Percentiles rank a stretch among this genome's conserved stretches.
These are phyloP conservation scores for Turnix velox DNA, from an alignment of 2,113 vertebrate species.

Conservation along the genomic window DNA sequence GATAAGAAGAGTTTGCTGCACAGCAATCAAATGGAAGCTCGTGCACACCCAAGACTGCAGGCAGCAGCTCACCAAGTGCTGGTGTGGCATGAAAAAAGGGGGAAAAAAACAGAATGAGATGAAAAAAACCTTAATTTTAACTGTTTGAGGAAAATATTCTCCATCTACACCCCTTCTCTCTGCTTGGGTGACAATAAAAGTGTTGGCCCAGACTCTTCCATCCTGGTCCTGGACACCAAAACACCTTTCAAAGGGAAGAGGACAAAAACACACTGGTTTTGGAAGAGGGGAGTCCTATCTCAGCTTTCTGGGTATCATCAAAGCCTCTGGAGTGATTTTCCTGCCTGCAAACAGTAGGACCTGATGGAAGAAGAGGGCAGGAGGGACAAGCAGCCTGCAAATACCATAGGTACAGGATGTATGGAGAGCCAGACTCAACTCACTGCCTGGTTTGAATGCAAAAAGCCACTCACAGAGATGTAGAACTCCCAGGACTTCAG, in stretches of 20 bases:
- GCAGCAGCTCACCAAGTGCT: neutral
- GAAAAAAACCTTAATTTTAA: neutral
- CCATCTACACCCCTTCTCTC: neutral
- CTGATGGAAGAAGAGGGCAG: neutral
- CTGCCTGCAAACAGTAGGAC: neutral
- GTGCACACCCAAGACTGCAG: slow-evolving; percentile 30
- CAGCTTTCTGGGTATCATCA: neutral
- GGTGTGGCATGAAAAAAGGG: fast-evolving
- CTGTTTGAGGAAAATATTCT: neutral
- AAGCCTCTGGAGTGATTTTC: neutral
- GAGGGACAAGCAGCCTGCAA: neutral
- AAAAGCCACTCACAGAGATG: fast-evolving
- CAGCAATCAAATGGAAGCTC: slow-evolving; percentile 45
- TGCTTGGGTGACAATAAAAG: neutral
- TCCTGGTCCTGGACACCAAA: fast-evolving
- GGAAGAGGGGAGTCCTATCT: neutral
- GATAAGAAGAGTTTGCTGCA: slow-evolving; percentile 50
- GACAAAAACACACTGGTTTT: neutral
- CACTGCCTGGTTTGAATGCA: neutral
- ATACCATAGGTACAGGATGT: neutral
- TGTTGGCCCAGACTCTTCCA: neutral
- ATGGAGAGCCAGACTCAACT: neutral
- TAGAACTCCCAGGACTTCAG: neutral
- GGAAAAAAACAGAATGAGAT: neutral
- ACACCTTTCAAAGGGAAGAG: neutral